These are phyloP conservation scores for Microcebus tavaratra DNA, from an alignment of 2,113 vertebrate genomes.

Conservation along the genomic window DNA sequence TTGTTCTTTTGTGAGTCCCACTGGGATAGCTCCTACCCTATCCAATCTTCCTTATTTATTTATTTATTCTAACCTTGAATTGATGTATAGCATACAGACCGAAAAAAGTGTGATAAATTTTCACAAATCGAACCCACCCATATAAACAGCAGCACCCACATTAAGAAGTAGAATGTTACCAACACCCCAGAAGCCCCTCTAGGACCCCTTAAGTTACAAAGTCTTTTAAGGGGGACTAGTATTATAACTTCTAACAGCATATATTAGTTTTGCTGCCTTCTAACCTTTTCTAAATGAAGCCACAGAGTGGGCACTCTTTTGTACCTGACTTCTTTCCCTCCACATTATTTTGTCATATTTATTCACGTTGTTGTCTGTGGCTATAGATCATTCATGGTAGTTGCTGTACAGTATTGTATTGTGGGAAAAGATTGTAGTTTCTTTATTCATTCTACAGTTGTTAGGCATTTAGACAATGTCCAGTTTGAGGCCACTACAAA, in stretches of 20 bases:
- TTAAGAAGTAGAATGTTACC: neutral
- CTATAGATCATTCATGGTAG: neutral
- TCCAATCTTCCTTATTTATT: neutral
- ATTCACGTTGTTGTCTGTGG: rapidly evolving
- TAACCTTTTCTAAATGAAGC: neutral
- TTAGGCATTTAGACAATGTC: neutral
- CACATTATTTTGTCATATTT: too few relatives aligned
- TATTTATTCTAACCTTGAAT: neutral
- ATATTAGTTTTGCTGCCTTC: neutral
- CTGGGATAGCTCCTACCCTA: neutral
- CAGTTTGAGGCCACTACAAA: neutral
- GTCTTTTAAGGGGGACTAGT: neutral
- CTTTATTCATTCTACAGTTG: neutral
- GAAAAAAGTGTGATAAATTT: neutral
- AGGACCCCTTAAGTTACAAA: neutral
- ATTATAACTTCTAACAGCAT: neutral
- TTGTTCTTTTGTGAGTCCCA: neutral
- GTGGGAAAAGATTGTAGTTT: neutral
- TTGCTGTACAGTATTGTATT: neutral
- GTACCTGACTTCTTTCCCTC: neutral
- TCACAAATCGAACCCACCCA: neutral
- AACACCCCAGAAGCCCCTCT: neutral
- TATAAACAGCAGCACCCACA: neutral
- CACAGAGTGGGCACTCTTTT: rapidly evolving
- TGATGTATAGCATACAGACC: neutral